Conservation (phyloP, 2,888 invertebrate species). For the Euphydryas editha region DNA sequence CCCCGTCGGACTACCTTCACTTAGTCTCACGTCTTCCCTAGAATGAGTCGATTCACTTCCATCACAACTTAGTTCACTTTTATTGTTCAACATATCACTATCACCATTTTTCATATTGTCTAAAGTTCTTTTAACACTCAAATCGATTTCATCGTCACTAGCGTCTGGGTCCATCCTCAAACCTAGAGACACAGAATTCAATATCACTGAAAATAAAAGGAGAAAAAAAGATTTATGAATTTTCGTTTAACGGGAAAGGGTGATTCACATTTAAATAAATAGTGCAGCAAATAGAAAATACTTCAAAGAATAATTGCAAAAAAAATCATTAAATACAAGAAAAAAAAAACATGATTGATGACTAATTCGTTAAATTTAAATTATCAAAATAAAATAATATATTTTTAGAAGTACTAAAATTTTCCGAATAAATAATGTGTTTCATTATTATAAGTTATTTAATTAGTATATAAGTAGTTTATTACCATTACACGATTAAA, state of each 20-base stretch:
- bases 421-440: neutral
- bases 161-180: conserved; percentile 80
- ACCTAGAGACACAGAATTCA: conserved; percentile 82
- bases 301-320: neutral
- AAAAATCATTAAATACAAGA: neutral
- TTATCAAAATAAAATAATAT: neutral
- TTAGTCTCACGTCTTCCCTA: conserved; percentile 62
- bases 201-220: conserved; percentile 81
- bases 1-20: conserved; percentile 68
- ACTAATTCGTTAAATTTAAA: neutral
- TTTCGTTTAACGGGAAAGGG: conserved; percentile 49
- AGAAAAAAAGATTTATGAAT: conserved; percentile 62
- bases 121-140: conserved; percentile 79
- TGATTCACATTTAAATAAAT: conserved; percentile 1
- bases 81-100: conserved; percentile 78
- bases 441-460: too few species aligned
- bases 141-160: conserved; percentile 80
- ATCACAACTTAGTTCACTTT: conserved; percentile 69
- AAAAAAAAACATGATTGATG: neutral
- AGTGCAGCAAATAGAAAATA: neutral
- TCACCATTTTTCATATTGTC: conserved; percentile 81
- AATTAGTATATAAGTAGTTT: too few species aligned
- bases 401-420: neutral
- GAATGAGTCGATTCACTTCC: conserved; percentile 69
- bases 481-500: neutral